A percentile compares a stretch with the other conserved stretches of the same genome.
Conservation (phyloP, 92 coral and sea anemone genomes). For the Micromussa lordhowensis region DNA sequence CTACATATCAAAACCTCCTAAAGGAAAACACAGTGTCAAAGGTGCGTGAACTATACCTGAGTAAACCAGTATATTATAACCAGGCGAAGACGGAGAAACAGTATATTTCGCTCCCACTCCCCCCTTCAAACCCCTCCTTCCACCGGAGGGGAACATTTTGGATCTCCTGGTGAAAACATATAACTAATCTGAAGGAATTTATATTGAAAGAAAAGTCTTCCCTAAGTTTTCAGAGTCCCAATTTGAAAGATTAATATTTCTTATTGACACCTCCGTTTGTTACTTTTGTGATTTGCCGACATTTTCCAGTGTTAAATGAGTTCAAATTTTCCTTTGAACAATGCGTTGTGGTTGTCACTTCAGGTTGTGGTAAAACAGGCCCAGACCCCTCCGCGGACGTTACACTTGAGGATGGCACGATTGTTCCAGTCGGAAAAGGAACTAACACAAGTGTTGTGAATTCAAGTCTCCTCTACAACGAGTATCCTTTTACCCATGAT, state of each 20-base stretch:
- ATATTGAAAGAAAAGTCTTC: no score
- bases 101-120: no score
- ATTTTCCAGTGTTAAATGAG: no score
- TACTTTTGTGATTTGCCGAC: no score
- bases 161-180: no score
- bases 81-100: no score
- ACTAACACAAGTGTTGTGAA: slow-evolving; percentile 18
- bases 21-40: slow-evolving; percentile 99
- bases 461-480: slow-evolving; percentile 90
- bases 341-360: background rate
- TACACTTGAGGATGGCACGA: slow-evolving; percentile 76
- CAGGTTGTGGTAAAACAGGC: slow-evolving; percentile 92
- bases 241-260: background rate
- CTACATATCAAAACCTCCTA: slow-evolving; percentile 84
- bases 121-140: no score
- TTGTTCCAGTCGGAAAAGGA: slow-evolving; percentile 94
- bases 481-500: slow-evolving; percentile 85
- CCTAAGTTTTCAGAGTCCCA: no score
- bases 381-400: slow-evolving; percentile 80
- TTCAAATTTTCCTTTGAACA: background rate
- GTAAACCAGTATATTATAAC: no score
- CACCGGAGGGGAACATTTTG: no score
- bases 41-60: slow-evolving; percentile 50
- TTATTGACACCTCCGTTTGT: background rate
- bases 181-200: no score